Conservation (phyloP, 2,113 vertebrate species). For the Cynocephalus volans region DNA sequence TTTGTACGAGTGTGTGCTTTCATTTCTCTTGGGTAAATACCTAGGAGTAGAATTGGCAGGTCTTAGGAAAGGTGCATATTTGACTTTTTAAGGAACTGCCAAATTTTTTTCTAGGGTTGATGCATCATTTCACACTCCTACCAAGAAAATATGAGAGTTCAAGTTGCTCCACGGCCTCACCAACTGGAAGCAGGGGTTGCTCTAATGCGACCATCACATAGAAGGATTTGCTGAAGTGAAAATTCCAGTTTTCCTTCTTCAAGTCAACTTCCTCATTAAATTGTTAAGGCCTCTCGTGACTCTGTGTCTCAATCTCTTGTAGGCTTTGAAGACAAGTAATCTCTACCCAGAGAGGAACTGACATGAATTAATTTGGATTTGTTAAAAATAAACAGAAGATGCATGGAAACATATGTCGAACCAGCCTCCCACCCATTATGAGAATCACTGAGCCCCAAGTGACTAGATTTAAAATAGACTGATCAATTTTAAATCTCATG, state of each 20-base stretch:
- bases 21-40: conserved; percentile 42
- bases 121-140: neutral
- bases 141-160: neutral
- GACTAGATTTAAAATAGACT: conserved; percentile 4
- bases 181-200: neutral
- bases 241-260: conserved; percentile 19
- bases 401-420: conserved; percentile 14
- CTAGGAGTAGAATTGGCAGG: neutral
- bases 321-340: neutral
- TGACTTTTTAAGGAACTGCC: neutral
- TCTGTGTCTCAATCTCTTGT: neutral
- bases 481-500: conserved; percentile 61
- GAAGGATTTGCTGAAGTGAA: conserved; percentile 42
- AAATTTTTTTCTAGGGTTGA: neutral
- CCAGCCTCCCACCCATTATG: neutral
- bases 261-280: conserved; percentile 35
- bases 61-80: conserved; percentile 4
- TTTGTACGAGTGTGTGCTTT: neutral
- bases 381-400: conserved; percentile 57
- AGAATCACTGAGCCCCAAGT: conserved; percentile 12
- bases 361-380: conserved; percentile 36
- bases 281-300: neutral
- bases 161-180: neutral
- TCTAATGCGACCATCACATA: neutral
- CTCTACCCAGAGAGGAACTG: neutral